Conservation (phyloP, 2,888 invertebrate species). For the Caenorhabditis macrosperma region DNA sequence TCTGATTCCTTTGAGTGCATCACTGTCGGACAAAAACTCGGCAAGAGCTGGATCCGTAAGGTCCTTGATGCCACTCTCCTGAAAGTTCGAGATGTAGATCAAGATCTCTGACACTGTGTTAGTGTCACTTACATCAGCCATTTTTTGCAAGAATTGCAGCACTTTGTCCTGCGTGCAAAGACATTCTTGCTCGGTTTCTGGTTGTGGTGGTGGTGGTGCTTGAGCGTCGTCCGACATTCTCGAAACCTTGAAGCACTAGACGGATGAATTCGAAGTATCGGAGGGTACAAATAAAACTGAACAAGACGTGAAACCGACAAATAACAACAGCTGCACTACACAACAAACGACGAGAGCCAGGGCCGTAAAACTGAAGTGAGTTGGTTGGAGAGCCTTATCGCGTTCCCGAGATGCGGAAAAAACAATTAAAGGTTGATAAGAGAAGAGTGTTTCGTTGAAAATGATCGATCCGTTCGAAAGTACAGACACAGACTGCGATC, state of each 20-base stretch:
- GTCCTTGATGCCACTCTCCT: conserved; percentile 59
- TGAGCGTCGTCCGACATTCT: conserved; percentile 36
- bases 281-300: not conserved
- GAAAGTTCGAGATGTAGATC: no score
- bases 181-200: conserved; percentile 40
- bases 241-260: not conserved
- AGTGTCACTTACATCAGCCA: conserved; percentile 56
- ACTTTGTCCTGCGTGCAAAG: conserved; percentile 64
- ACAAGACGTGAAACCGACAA: not conserved
- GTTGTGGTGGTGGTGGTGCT: conserved; percentile 44
- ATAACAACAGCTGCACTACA: conserved; percentile 51
- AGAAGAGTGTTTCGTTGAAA: conserved; percentile 33
- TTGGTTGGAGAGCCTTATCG: conserved; percentile 16
- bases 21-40: conserved; percentile 59
- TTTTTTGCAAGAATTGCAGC: conserved; percentile 58
- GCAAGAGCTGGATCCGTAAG: conserved; percentile 61
- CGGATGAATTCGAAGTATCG: not conserved
- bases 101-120: no score
- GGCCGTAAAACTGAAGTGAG: conserved; percentile 32
- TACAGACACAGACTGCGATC: conserved; percentile 15
- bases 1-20: conserved; percentile 66
- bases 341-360: not conserved
- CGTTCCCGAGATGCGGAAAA: conserved; percentile 1
- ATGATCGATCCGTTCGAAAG: conserved; percentile 3
- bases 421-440: conserved; percentile 24